Evolutionary conservation across 2,113 vertebrate genomes (phyloP), one percentile per base, ranked within the genome.

Genomic region (Cygnus buccinator): DNA sequence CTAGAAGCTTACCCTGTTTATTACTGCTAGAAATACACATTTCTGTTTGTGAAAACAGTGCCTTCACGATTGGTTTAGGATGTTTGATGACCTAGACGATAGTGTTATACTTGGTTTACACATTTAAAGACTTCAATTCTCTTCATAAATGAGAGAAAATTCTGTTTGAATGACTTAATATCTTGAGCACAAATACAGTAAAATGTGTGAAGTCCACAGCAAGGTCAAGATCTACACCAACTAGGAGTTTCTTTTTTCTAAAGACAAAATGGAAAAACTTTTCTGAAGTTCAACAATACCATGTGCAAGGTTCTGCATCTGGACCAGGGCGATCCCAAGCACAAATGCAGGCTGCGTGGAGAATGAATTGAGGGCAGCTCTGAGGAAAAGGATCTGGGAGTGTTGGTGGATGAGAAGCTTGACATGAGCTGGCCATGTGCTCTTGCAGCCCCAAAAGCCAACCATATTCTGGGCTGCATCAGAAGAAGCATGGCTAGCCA

Each of bases 201-300:
- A 1, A 80, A 0, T 0, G 4, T 26, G 4, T 46, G 29, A 77
- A 52, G 31, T 37, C 16, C 18, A n/a, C 5, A 77, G 26, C 8
- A 87, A 58, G 48, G 22, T 43, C 17, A 67, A 72, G 82, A 91
- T 20, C 18, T 62, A 54, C 8, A 8, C 2, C 11, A 79, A 76
- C 7, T 5, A 65, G 10, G 4, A 83, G 6, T 55, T 77, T 66
- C 1, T 50, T 46, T 77, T 90, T 16, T 33, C 14, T 33, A 4
- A 82, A 52, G 10, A 68, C 2, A 70, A 72, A 88, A 95, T 26
- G 13, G 12, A 39, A 50, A 58, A 80, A 25, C 0, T 5, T 17
- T 73, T 71, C 63, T 72, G 16, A 44, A 44, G 43, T 44, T 44
- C 43, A 44, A 44, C 43, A 44, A 44, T 16, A 16, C 43, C 43